Conservation (phyloP, 1,140 invertebrate genomes). For the Anthonomus grandis region DNA sequence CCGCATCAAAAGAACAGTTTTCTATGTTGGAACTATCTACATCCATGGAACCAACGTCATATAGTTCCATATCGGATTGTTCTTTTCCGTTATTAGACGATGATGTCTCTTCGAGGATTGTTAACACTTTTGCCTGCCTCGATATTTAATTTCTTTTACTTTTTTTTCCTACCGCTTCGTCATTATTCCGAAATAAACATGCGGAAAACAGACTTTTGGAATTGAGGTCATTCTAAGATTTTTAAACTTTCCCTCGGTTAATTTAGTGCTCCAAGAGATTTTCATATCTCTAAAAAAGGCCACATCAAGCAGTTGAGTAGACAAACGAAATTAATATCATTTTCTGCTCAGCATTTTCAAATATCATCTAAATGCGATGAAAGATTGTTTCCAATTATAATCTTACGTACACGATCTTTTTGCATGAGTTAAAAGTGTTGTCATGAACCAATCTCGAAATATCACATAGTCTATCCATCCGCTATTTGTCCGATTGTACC, state of each 20-base stretch:
- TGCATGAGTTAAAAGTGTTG: background rate
- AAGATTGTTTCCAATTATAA: background rate
- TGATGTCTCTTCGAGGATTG: too few species aligned
- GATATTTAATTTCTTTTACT: too few species aligned
- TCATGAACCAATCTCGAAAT: background rate
- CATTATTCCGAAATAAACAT: too few species aligned
- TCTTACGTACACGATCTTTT: background rate
- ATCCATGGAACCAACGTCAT: background rate
- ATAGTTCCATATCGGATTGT: background rate
- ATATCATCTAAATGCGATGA: background rate
- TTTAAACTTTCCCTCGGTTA: background rate
- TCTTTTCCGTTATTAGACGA: background rate
- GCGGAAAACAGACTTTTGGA: background rate
- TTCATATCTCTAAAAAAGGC: background rate
- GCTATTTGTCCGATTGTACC: background rate
- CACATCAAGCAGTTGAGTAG: background rate
- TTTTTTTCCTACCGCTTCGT: too few species aligned
- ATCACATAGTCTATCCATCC: background rate
- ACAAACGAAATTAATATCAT: background rate
- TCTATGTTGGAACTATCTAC: background rate
- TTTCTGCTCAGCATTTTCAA: background rate
- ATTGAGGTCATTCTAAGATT: background rate
- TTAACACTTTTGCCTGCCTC: too few species aligned
- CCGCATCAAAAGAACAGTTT: background rate
- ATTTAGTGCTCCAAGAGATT: background rate